phyloP scores from a whole-genome alignment of 2,113 vertebrate species.

The Ovis aries region ARS-UI_Ramb_v3.0 NC_056072.1:26970001-26970500 shows the following conservation, averaged over 20 bases:
- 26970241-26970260: not conserved
- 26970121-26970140: constrained; percentile 57
- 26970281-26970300: not conserved
- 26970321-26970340: not conserved
- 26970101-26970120: constrained; percentile 61
- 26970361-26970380: not conserved
- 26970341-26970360: not conserved
- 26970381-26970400: not conserved
- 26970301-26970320: not conserved
- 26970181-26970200: constrained; percentile 34
- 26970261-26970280: not conserved
- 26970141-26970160: constrained; percentile 5
- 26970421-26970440: not conserved
- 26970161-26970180: not conserved
- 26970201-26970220: not conserved
- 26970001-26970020: constrained; percentile 57
- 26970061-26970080: constrained; percentile 65
- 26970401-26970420: not conserved
- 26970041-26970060: constrained; percentile 42
- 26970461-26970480: not conserved
- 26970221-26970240: not conserved
- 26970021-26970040: not conserved
- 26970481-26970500: not conserved
- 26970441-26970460: not conserved
- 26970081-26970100: constrained; percentile 68